Conservation (phyloP, 2,113 vertebrate genomes). For the Neopipo cinnamomea region DNA sequence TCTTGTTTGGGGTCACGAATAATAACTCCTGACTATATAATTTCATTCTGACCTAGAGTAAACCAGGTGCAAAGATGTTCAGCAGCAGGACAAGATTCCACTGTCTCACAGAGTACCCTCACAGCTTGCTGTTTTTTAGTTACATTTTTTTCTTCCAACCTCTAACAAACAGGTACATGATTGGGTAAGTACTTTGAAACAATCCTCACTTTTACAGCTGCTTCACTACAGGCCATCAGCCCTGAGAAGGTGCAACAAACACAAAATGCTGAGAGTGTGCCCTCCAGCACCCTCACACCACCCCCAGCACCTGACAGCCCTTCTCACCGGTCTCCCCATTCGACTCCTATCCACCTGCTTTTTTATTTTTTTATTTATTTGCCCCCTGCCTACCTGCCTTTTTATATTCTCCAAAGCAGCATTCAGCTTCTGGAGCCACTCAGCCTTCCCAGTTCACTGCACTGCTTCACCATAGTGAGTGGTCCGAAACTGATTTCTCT, state of each 20-base stretch:
- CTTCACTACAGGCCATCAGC: constrained; percentile 13
- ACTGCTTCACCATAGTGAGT: not conserved
- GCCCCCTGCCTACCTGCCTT: not conserved
- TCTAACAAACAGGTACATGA: constrained; percentile 7
- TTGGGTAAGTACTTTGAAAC: constrained; percentile 4
- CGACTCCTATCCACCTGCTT: not conserved
- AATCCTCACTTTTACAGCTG: not conserved
- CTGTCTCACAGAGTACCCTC: not conserved
- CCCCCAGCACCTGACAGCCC: not conserved
- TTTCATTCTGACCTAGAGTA: constrained; percentile 12
- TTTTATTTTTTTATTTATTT: not conserved
- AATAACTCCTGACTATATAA: constrained; percentile 28
- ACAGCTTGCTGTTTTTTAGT: constrained; percentile 36
- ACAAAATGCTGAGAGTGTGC: not conserved
- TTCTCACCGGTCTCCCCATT: not conserved
- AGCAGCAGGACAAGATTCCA: not conserved
- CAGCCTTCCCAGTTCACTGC: not conserved
- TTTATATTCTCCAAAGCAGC: not conserved
- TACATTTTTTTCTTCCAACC: not conserved
- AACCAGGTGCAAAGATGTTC: constrained; percentile 49
- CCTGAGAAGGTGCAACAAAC: not conserved
- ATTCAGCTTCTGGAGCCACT: not conserved
- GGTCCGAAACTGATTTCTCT: not conserved
- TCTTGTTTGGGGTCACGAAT: constrained; percentile 43
- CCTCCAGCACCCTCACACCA: not conserved